A percentile compares a stretch with the other conserved stretches of the same genome.
These are phyloP conservation scores for Gortyna flavago DNA, from an alignment of 2,888 invertebrate genomes.

Conservation along the genomic window DNA sequence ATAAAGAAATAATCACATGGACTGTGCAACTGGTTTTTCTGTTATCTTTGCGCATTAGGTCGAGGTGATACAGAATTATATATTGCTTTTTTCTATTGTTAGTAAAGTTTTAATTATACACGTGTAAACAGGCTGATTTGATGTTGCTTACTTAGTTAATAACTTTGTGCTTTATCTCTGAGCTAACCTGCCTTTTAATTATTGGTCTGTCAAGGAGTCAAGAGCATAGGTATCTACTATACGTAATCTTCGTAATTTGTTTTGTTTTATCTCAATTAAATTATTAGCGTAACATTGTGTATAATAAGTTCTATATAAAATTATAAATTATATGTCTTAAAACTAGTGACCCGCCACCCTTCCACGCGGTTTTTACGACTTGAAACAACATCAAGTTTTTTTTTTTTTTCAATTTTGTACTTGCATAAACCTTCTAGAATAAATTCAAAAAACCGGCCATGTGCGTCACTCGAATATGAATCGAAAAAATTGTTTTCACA, in stretches of 20 bases:
- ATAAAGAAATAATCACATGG: slow-evolving; percentile 10
- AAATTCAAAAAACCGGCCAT: too few species aligned
- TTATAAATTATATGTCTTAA: not conserved
- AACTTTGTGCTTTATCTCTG: not conserved
- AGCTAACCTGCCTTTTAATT: not conserved
- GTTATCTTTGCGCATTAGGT: slow-evolving; percentile 16
- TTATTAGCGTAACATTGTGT: not conserved
- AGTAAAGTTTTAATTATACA: slow-evolving; percentile 6
- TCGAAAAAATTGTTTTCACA: too few species aligned
- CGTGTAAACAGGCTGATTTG: slow-evolving; percentile 23
- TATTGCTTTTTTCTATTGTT: slow-evolving; percentile 27
- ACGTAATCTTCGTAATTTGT: not conserved
- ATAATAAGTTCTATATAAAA: not conserved
- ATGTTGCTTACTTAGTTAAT: slow-evolving; percentile 6
- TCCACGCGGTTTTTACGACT: not conserved
- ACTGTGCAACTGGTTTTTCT: slow-evolving; percentile 33
- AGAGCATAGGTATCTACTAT: not conserved
- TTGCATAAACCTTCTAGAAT: not conserved
- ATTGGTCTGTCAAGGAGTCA: not conserved
- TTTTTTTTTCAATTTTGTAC: not conserved
- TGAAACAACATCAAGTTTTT: not conserved
- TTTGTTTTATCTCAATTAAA: not conserved
- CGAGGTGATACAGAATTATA: slow-evolving; percentile 28
- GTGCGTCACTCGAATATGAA: too few species aligned
- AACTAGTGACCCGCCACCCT: too few species aligned